Evolutionary conservation across 92 coral and sea anemone species (phyloP), one percentile per base, ranked within the genome.

Genomic region (Metridium senile): DNA sequence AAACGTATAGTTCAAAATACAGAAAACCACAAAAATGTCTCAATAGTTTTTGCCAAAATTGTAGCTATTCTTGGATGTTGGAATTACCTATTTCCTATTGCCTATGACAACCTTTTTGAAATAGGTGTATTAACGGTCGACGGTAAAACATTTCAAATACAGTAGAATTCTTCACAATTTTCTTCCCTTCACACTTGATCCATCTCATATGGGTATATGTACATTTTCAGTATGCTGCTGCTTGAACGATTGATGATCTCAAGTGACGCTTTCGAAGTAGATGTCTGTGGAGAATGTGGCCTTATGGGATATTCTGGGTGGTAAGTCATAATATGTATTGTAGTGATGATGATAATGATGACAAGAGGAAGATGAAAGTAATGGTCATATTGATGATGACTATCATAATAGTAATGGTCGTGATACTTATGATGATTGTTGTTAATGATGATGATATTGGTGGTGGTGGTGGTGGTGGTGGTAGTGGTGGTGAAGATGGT

Each of bases 271-370:
- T 94, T 94, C 62, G 93, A 89, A 43, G 97, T 94, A 6, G 98
- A 94, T 56, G 98, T 94, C 33, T 94, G 98, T 81, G 88, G 95
- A 47, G 89, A 94, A 82, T 94, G 98, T 89, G 98, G 98, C 13
- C 91, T 94, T 35, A 75, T 94, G 75, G 98, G 98, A 33, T 94
- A 94, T 86, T 94, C 97, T 13, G 98, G 98, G 39, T 94, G 98
- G 98, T 91, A 71, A 85, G 81, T 54, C 23, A n/a, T n/a, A n/a
- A n/a, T n/a, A n/a, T 45, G 9, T 45, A 45, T 45, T 45, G 8
- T 45, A 7, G 61, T 16, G 61, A 54, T 54, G 23, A 54, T 54
- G 61, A 21, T 45, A 21, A 54, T 54, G 61, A 54, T 10, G 61
- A 10, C 21, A 45, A 54, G 61, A 54, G 4, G 61, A 54, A 16